These are phyloP conservation scores for Suncus etruscus DNA, from an alignment of 2,113 vertebrate genomes.

Conservation along the genomic window DNA sequence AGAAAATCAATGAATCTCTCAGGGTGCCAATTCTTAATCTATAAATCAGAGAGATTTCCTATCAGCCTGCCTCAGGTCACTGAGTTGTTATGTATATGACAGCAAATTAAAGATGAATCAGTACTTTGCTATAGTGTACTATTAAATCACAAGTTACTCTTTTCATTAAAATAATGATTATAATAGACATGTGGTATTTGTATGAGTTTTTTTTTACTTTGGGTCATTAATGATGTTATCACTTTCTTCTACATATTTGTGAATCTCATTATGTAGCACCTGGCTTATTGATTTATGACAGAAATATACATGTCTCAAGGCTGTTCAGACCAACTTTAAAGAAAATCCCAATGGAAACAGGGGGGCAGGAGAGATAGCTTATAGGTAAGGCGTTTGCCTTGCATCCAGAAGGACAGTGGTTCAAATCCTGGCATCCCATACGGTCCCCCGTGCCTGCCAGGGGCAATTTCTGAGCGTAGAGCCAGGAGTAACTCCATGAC, in stretches of 20 bases:
- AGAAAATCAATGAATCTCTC: neutral
- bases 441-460: too few relatives aligned
- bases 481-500: too few relatives aligned
- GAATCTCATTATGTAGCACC: neutral
- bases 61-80: neutral
- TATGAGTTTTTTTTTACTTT: neutral
- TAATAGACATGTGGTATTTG: neutral
- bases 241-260: neutral
- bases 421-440: too few relatives aligned
- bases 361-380: too few relatives aligned
- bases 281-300: neutral
- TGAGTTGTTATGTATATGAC: neutral
- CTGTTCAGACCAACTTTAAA: neutral
- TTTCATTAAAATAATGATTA: neutral
- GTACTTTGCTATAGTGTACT: neutral
- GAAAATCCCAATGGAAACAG: neutral
- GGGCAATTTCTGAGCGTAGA: too few relatives aligned
- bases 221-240: neutral
- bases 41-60: neutral
- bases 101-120: neutral
- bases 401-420: too few relatives aligned
- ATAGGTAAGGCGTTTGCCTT: too few relatives aligned
- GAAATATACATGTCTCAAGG: neutral
- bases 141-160: neutral
- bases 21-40: neutral